These are phyloP conservation scores for Melipona quadrifasciata DNA, from an alignment of 1,140 invertebrate genomes.

Conservation along the genomic window DNA sequence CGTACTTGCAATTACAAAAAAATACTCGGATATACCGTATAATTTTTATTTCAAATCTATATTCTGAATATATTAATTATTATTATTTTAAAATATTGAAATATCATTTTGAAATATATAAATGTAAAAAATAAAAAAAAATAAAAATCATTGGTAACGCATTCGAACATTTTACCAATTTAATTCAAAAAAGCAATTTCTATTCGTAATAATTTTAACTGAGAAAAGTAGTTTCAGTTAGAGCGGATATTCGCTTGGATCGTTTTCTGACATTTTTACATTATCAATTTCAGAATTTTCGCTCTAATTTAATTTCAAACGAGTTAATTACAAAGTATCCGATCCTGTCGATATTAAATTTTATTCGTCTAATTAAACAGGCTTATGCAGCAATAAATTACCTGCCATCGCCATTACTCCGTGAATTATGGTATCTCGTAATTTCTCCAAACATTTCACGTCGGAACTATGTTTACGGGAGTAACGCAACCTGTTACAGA, in stretches of 20 bases:
- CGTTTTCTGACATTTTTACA: not conserved
- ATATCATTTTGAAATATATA: not conserved
- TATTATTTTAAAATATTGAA: not conserved
- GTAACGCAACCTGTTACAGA: not conserved
- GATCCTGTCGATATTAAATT: not conserved
- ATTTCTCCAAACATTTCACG: not conserved
- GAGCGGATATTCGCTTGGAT: not conserved
- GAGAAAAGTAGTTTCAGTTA: not conserved
- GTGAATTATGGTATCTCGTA: not conserved
- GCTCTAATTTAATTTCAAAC: not conserved
- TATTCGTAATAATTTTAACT: not conserved
- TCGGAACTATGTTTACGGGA: not conserved
- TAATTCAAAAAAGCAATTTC: not conserved
- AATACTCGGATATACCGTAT: not conserved
- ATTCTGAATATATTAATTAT: too few species aligned
- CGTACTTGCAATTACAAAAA: not conserved
- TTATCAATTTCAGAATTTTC: not conserved
- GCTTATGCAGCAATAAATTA: not conserved
- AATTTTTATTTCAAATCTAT: not conserved
- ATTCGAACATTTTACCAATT: not conserved
- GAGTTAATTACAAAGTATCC: not conserved
- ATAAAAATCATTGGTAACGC: not conserved
- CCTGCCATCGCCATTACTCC: not conserved
- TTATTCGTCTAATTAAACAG: not conserved
- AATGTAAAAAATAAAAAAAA: not conserved